Conservation (phyloP, 2,888 invertebrate species). For the Euproctis similis region DNA sequence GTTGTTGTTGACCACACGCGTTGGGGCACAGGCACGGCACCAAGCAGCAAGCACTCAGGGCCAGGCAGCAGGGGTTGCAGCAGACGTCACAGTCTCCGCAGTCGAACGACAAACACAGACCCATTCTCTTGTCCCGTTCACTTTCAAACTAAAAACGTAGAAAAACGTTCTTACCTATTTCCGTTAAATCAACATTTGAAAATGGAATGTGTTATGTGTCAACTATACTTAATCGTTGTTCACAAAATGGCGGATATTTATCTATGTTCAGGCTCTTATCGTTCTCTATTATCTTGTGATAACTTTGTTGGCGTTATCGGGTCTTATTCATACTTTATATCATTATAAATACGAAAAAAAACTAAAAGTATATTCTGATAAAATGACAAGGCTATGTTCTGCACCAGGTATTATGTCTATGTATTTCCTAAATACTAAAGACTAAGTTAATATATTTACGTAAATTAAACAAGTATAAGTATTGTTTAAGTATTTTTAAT, state of each 20-base stretch:
- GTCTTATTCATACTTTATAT: constrained; percentile 6
- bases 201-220: no score
- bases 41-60: constrained; percentile 60
- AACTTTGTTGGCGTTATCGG: constrained; percentile 12
- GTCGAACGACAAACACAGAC: constrained; percentile 60
- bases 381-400: no score
- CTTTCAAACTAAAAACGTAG: constrained; percentile 47
- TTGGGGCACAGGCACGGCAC: constrained; percentile 64
- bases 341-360: no score
- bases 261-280: constrained; percentile 31
- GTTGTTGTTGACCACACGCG: constrained; percentile 58
- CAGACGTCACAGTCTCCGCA: constrained; percentile 60
- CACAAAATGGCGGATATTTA: constrained; percentile 30
- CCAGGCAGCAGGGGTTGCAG: constrained; percentile 63
- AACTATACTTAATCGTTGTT: constrained; percentile 9
- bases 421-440: no score
- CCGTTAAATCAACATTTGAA: neutral
- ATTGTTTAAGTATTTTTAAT: no score
- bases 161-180: constrained; percentile 2
- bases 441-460: no score
- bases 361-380: no score
- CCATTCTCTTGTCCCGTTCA: constrained; percentile 43
- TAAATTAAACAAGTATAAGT: no score
- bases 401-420: no score
- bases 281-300: constrained; percentile 37